Base-by-base conservation (phyloP, 37 sponge, comb jelly and placozoan species). In the Cliona cf. orientalis region DNA sequence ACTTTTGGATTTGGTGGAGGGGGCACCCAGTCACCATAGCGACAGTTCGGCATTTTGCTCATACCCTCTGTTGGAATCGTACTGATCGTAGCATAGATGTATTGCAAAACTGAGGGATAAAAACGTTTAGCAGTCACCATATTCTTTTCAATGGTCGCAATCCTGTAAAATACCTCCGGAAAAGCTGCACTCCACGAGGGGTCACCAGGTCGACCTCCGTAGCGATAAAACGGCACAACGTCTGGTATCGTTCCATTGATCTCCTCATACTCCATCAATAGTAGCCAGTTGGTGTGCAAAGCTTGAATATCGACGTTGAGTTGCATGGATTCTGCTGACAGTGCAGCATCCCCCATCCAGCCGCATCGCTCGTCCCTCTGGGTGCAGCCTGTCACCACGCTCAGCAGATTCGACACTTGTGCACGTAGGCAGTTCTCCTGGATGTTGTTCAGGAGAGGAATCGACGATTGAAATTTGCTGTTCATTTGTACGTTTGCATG, bases 301-400 rank as follows among this genome's bases (percentile, higher is more conserved):
- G 83, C 65, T 12, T 74, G 38, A 56, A 69, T 86, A 46, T 91
- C 61, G 69, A 91, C 86, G 67, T 86, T 86, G 31, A 91, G 62
- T 43, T 67, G 74, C 82, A 86, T 81, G 56, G 76, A 73, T 39
- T 91, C 87, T 0, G 91, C 57, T 19, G 86, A 86, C 33, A 91
- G 67, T n/a, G 83, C 87, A 23, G 91, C 87, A 32, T 91, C 91
- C 40, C 91, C 91, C 91, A 91, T 91, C 91, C 91, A 91, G 25
- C 91, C 91, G 19, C 86, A 76, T 21, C 91, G 36, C 71, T 91
- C 91, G 42, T 91, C 83, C 69, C 91, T 63, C 71, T 91, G 91
- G 23, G 45, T 46, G 38, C 91, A 91, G 71, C 82, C 91, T 21
- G 91, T 91, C 11, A 78, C 74, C 0, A 91, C 83, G 61, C 91